phyloP scores from a whole-genome alignment of 2,797 vertebrate genomes.

The Danionella dracula region DNA sequence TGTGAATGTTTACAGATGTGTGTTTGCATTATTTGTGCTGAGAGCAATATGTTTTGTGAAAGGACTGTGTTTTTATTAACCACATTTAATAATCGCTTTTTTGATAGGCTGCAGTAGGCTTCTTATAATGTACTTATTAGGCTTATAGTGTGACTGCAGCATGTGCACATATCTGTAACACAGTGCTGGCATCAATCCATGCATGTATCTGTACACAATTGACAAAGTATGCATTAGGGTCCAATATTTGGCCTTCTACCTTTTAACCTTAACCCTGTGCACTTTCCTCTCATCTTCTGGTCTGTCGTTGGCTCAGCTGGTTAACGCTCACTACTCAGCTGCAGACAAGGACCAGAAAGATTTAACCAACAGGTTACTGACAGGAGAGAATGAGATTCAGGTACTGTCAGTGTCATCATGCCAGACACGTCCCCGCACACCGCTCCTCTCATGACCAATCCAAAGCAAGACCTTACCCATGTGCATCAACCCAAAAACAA shows the following conservation, averaged over 20 bases:
- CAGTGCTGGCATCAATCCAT: constrained; percentile 10
- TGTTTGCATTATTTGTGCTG: neutral
- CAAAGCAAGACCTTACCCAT: constrained; percentile 53
- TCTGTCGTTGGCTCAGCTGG: constrained; percentile 74
- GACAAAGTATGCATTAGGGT: constrained; percentile 9
- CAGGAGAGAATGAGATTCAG: constrained; percentile 98
- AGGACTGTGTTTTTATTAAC: neutral
- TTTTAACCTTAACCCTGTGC: constrained; percentile 42
- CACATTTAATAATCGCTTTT: neutral
- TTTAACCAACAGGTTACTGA: constrained; percentile 99
- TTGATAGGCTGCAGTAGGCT: neutral
- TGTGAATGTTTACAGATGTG: neutral
- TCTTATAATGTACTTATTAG: neutral
- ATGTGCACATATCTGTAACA: constrained; percentile 7
- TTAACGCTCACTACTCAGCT: constrained; percentile 93
- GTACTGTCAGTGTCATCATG: constrained; percentile 68
- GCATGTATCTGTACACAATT: constrained; percentile 26
- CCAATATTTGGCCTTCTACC: constrained; percentile 21
- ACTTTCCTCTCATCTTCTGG: constrained; percentile 36
- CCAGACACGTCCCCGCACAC: constrained; percentile 53
- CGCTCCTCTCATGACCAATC: constrained; percentile 48
- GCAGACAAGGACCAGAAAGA: constrained; percentile 99
- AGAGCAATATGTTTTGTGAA: neutral
- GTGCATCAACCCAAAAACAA: constrained; percentile 12
- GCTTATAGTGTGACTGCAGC: neutral